phyloP scores from a whole-genome alignment of 2,113 vertebrate species.

The Aphyosemion australe region DNA sequence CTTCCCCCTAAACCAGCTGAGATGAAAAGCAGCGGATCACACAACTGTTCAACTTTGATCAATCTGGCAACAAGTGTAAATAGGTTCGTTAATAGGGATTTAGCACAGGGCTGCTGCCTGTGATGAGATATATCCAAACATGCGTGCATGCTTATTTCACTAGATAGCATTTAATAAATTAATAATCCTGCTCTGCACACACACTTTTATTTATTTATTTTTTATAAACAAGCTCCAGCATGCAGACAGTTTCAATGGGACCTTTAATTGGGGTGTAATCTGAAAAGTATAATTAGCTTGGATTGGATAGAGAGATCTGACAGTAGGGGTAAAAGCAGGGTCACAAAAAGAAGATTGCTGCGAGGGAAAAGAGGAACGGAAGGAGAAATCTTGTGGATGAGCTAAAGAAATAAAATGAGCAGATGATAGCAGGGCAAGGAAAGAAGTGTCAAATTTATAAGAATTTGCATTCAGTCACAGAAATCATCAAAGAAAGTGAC shows the following conservation, averaged over 20 bases:
- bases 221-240: constrained; percentile 42
- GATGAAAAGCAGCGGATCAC: constrained; percentile 70
- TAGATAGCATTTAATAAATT: constrained; percentile 44
- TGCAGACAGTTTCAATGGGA: constrained; percentile 45
- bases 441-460: constrained; percentile 15
- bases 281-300: constrained; percentile 77
- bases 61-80: constrained; percentile 77
- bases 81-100: constrained; percentile 79
- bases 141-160: constrained; percentile 31
- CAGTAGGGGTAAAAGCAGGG: constrained; percentile 45
- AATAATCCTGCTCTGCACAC: not conserved
- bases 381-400: constrained; percentile 27
- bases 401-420: constrained; percentile 36
- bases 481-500: constrained; percentile 14
- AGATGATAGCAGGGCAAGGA: constrained; percentile 13
- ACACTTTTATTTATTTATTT: constrained; percentile 35
- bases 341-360: constrained; percentile 56
- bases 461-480: constrained; percentile 22
- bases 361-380: constrained; percentile 17
- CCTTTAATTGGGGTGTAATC: constrained; percentile 79
- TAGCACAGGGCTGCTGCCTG: constrained; percentile 66
- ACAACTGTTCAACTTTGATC: constrained; percentile 77
- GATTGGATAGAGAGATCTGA: constrained; percentile 69
- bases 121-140: constrained; percentile 64
- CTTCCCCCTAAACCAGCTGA: constrained; percentile 51